These are phyloP conservation scores for Augochlora pura DNA, from an alignment of 1,140 invertebrate genomes.

Conservation along the genomic window DNA sequence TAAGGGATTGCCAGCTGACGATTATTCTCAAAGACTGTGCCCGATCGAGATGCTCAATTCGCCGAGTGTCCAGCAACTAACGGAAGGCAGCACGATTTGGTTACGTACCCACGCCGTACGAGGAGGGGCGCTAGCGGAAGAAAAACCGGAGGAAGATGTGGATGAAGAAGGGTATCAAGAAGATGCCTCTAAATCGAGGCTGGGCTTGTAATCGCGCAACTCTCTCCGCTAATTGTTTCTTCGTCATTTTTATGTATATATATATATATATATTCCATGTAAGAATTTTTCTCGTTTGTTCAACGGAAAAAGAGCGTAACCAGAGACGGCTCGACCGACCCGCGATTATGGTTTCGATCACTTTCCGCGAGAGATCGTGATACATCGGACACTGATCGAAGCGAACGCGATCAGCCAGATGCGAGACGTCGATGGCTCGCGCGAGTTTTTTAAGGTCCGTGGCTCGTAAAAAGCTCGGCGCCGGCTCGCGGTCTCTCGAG, in stretches of 20 bases:
- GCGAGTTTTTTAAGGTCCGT: neutral
- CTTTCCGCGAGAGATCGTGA: neutral
- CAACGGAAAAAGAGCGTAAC: slow-evolving; percentile 37
- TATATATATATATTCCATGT: slow-evolving; percentile 76
- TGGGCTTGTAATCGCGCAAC: slow-evolving; percentile 66
- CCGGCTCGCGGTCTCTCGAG: neutral
- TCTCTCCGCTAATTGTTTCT: slow-evolving; percentile 68
- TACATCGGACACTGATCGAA: neutral
- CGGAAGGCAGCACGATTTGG: neutral
- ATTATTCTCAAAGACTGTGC: too few species aligned
- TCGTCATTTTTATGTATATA: slow-evolving; percentile 68
- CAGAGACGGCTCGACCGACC: slow-evolving; percentile 10
- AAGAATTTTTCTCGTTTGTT: slow-evolving; percentile 74
- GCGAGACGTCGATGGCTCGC: slow-evolving; percentile 11
- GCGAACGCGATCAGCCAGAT: neutral
- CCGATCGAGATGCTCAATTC: neutral
- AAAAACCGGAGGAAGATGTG: slow-evolving; percentile 24
- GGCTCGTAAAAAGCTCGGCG: neutral
- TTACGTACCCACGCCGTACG: neutral
- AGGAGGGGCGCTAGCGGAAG: slow-evolving; percentile 19
- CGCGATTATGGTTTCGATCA: neutral
- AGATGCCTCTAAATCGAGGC: slow-evolving; percentile 66
- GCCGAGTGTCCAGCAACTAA: neutral
- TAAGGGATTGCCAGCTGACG: too few species aligned
- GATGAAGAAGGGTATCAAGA: slow-evolving; percentile 51